These are phyloP conservation scores for Chrysaora quinquecirrha DNA, from an alignment of 30 jellyfish, hydroid and myxozoan genomes.

Conservation along the genomic window DNA sequence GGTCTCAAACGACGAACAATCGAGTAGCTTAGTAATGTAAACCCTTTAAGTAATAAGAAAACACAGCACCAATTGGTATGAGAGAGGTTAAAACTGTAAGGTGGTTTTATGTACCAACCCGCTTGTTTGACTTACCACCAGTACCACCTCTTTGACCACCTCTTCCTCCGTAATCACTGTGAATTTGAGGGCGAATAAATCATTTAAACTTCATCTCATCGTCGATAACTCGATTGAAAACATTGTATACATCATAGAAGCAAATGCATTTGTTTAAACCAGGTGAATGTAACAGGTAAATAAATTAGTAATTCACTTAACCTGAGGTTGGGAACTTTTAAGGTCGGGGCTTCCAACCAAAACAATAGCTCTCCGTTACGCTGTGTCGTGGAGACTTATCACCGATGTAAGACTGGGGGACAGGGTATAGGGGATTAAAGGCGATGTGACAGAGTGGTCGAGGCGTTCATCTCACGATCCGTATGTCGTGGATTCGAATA, in stretches of 20 bases:
- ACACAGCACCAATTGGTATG: conserved; percentile 24
- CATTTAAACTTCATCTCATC: conserved; percentile 17
- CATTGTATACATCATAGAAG: no score
- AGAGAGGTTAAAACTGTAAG: conserved; percentile 26
- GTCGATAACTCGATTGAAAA: background rate
- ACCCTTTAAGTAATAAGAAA: conserved; percentile 56
- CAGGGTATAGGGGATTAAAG: no score
- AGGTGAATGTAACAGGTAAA: no score
- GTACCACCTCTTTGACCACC: conserved; percentile 98
- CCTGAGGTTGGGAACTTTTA: no score
- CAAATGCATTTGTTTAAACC: no score
- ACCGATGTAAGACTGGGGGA: background rate
- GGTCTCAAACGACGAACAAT: background rate
- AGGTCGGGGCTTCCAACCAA: no score
- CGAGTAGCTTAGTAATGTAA: conserved; percentile 45
- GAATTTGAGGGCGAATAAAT: conserved; percentile 61
- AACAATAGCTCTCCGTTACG: no score
- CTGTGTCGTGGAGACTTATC: conserved; percentile 3
- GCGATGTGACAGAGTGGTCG: no score
- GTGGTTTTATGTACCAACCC: conserved; percentile 77
- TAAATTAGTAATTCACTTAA: no score
- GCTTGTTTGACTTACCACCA: conserved; percentile 95
- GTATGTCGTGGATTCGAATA: no score
- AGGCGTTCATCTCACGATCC: no score
- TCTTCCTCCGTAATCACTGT: conserved; percentile 98